Evolutionary conservation across 1,140 invertebrate genomes (phyloP).

Genomic region (Phymorhynchus buccinoides): DNA sequence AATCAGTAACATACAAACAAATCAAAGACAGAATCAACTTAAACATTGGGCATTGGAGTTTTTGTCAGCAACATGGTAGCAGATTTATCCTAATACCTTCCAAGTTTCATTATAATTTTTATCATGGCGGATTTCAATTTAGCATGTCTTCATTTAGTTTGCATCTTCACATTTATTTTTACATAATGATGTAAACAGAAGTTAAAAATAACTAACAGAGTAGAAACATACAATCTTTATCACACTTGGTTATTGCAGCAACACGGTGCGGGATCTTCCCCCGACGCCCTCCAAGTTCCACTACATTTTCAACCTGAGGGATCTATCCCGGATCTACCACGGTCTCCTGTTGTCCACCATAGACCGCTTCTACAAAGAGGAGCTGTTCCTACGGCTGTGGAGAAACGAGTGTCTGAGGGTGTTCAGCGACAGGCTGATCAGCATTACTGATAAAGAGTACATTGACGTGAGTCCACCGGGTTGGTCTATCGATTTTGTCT

Average conservation of each 20-base stretch:
- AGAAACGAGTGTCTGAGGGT: slow-evolving; percentile 88
- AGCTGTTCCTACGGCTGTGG: slow-evolving; percentile 86
- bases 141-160: too few species aligned
- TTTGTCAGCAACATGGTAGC: too few species aligned
- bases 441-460: slow-evolving; percentile 75
- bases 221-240: too few species aligned
- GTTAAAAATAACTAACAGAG: too few species aligned
- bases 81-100: too few species aligned
- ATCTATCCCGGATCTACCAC: slow-evolving; percentile 85
- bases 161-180: too few species aligned
- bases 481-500: background rate
- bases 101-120: too few species aligned
- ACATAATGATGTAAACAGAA: too few species aligned
- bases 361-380: slow-evolving; percentile 77
- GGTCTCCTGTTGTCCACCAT: slow-evolving; percentile 84
- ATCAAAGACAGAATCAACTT: too few species aligned
- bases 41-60: too few species aligned
- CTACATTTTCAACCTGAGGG: slow-evolving; percentile 92
- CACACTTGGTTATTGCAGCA: slow-evolving; percentile 68
- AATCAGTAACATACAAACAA: too few species aligned
- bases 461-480: slow-evolving; percentile 63
- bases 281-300: slow-evolving; percentile 92
- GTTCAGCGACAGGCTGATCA: slow-evolving; percentile 88
- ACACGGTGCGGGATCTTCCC: slow-evolving; percentile 81
- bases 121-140: too few species aligned